Percentiles rank a stretch among this genome's conserved stretches.
Conservation (phyloP, 2,113 vertebrate genomes). For the Rhombomys opimus region DNA sequence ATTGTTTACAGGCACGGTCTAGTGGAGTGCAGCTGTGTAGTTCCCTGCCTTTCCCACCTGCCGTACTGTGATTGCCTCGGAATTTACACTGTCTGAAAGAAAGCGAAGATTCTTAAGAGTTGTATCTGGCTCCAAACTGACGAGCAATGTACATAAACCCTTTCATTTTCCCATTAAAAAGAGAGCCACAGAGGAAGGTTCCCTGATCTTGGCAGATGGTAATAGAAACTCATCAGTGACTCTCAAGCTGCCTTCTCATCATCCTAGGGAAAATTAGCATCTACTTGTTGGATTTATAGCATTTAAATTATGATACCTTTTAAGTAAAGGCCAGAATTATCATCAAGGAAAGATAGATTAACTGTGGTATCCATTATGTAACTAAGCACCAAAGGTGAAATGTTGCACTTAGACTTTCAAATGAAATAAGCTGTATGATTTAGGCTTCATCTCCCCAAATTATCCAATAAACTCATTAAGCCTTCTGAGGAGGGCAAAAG, state of each 20-base stretch:
- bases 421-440: slow-evolving; percentile 65
- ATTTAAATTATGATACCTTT: slow-evolving; percentile 69
- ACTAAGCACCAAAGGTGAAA: slow-evolving; percentile 55
- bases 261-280: slow-evolving; percentile 44
- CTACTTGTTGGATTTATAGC: slow-evolving; percentile 60
- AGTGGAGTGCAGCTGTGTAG: slow-evolving; percentile 44
- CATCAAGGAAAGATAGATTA: slow-evolving; percentile 69
- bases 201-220: slow-evolving; percentile 63
- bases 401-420: slow-evolving; percentile 67
- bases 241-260: slow-evolving; percentile 50
- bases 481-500: slow-evolving; percentile 55
- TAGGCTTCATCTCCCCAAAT: slow-evolving; percentile 64
- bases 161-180: slow-evolving; percentile 72
- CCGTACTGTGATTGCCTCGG: slow-evolving; percentile 46
- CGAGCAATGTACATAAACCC: slow-evolving; percentile 45
- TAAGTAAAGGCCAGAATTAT: slow-evolving; percentile 73
- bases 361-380: slow-evolving; percentile 60
- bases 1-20: slow-evolving; percentile 54
- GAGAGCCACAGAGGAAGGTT: slow-evolving; percentile 38
- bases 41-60: slow-evolving; percentile 50
- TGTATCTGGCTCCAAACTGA: slow-evolving; percentile 60
- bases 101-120: slow-evolving; percentile 66
- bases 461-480: slow-evolving; percentile 78
- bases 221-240: slow-evolving; percentile 57
- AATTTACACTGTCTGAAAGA: slow-evolving; percentile 55